Conservation (phyloP, 2,888 invertebrate genomes). For the Thelaira solivaga region DNA sequence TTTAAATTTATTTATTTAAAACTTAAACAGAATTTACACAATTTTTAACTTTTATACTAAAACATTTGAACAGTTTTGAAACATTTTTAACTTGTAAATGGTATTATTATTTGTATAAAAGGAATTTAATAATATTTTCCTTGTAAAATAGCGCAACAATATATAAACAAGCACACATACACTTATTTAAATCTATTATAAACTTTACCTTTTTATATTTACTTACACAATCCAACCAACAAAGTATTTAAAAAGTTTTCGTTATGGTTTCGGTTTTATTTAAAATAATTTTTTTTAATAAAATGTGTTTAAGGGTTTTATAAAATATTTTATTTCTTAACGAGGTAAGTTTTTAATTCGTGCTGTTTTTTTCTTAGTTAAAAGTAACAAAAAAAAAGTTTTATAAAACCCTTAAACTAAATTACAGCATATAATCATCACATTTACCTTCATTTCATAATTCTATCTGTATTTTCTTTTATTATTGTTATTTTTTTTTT, state of each 20-base stretch:
- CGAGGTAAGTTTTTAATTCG: constrained; percentile 33
- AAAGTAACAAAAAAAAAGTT: constrained; percentile 30
- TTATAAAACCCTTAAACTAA: constrained; percentile 62
- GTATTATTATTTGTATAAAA: no score
- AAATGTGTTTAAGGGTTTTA: constrained; percentile 42
- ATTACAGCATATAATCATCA: constrained; percentile 57
- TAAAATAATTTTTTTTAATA: constrained; percentile 31
- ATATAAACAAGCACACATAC: neutral
- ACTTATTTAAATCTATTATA: constrained; percentile 4
- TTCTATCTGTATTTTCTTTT: constrained; percentile 11
- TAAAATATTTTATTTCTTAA: constrained; percentile 18
- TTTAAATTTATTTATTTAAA: no score
- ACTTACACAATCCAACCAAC: constrained; percentile 13
- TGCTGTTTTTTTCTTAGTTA: neutral
- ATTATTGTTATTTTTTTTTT: constrained; percentile 31
- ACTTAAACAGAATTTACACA: no score
- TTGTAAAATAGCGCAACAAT: no score
- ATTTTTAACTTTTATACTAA: no score
- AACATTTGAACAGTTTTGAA: no score
- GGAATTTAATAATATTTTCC: no score
- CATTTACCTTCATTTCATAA: constrained; percentile 39
- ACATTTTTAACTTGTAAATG: no score
- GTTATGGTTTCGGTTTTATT: neutral
- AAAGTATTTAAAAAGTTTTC: constrained; percentile 18
- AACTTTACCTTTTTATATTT: constrained; percentile 11